Percentiles rank a stretch among this genome's conserved stretches.
Evolutionary conservation across 1,140 invertebrate species (phyloP).

Genomic region (Halictus rubicundus): DNA sequence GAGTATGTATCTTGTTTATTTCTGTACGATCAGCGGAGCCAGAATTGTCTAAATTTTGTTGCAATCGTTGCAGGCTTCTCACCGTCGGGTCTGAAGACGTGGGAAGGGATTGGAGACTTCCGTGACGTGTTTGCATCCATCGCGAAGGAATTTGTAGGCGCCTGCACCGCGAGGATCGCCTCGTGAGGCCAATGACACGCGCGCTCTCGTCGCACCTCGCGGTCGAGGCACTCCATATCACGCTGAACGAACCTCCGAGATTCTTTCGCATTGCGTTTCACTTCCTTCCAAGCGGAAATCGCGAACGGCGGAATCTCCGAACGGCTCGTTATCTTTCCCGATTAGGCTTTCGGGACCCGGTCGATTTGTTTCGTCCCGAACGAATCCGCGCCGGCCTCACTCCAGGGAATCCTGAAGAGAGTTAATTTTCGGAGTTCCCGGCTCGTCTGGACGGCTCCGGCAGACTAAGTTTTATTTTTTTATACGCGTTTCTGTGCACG

Average conservation of each 20-base stretch:
- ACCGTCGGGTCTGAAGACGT: no score
- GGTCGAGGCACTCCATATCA: constrained; percentile 20
- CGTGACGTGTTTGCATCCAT: no score
- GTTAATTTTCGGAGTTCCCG: neutral
- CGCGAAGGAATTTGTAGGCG: no score
- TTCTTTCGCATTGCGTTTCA: neutral
- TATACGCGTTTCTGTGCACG: neutral
- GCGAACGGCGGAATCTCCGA: neutral
- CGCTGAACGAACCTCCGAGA: neutral
- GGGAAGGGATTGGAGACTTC: no score
- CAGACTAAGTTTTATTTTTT: neutral
- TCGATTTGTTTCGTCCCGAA: neutral
- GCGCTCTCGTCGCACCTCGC: neutral
- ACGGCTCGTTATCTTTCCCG: neutral
- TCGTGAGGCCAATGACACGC: no score
- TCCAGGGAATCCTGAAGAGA: neutral
- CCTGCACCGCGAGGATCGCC: no score
- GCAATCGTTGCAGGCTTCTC: no score
- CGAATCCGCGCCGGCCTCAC: no score
- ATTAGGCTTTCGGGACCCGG: neutral
- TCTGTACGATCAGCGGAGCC: no score
- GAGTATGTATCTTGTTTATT: constrained; percentile 21
- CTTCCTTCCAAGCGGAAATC: neutral
- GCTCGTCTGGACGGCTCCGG: neutral
- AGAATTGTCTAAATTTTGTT: no score